Evolutionary conservation across 2,888 invertebrate species (phyloP).

Genomic region (Nomada lathburiana): DNA sequence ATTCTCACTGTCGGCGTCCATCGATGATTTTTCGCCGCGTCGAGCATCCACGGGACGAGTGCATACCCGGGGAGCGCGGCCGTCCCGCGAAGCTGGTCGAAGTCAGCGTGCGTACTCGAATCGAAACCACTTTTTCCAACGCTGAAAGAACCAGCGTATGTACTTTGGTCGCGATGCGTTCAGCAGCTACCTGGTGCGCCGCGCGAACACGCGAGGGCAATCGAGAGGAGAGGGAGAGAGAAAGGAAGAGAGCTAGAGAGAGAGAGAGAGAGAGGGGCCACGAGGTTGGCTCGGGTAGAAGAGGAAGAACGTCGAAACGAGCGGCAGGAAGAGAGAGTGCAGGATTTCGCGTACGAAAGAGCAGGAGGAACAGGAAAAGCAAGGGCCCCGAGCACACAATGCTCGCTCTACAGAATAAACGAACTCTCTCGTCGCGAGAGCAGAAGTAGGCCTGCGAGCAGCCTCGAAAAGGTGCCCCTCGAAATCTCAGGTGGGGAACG

Average conservation of each 20-base stretch:
- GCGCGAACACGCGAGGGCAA: constrained; percentile 40
- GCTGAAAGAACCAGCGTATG: constrained; percentile 48
- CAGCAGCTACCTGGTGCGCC: constrained; percentile 53
- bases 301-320: constrained; percentile 24
- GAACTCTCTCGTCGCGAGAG: constrained; percentile 64
- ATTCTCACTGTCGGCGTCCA: too few relatives aligned
- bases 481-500: constrained; percentile 45
- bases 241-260: not conserved
- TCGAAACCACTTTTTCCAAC: constrained; percentile 59
- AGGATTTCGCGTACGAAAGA: constrained; percentile 52
- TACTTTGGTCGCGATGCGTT: constrained; percentile 41
- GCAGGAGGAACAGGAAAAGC: constrained; percentile 69
- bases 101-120: constrained; percentile 47
- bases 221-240: constrained; percentile 11
- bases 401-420: constrained; percentile 79
- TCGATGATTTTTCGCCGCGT: constrained; percentile 1
- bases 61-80: constrained; percentile 7
- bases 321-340: constrained; percentile 24
- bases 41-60: not conserved
- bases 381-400: constrained; percentile 80
- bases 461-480: constrained; percentile 54
- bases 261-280: constrained; percentile 6
- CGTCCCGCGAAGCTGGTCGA: constrained; percentile 52
- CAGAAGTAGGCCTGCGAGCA: constrained; percentile 70
- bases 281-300: not conserved